Percentiles rank a stretch among this genome's conserved stretches.
phyloP scores from a whole-genome alignment of 2,113 vertebrate species.

The Ceyx cyanopectus region DNA sequence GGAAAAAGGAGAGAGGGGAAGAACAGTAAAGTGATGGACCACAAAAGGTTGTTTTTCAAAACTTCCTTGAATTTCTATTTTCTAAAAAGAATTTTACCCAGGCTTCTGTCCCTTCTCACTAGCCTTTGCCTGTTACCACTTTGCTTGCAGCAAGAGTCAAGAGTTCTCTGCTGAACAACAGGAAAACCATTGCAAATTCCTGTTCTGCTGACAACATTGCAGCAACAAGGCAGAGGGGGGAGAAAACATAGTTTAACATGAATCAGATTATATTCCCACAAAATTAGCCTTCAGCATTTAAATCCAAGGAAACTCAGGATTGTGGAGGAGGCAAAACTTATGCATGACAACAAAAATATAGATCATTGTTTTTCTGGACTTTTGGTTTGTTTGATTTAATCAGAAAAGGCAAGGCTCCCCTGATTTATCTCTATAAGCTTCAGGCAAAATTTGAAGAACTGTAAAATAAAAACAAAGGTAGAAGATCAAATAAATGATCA shows the following conservation, averaged over 20 bases:
- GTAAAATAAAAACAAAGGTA: constrained; percentile 27
- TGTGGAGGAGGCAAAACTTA: background rate
- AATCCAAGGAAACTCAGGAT: background rate
- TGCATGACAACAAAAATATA: background rate
- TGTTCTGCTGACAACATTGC: background rate
- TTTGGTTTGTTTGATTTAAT: background rate
- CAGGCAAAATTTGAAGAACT: constrained; percentile 11
- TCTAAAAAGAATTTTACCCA: background rate
- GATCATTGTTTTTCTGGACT: background rate
- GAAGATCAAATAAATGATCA: constrained; percentile 12
- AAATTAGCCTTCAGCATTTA: background rate
- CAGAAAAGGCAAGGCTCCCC: background rate
- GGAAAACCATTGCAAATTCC: background rate
- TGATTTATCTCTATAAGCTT: background rate
- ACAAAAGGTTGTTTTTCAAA: background rate
- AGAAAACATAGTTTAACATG: background rate
- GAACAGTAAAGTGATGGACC: background rate
- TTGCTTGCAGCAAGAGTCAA: background rate
- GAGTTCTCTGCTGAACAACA: background rate
- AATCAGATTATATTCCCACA: background rate
- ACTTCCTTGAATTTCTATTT: background rate
- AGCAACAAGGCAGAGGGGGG: background rate
- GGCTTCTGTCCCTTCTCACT: background rate
- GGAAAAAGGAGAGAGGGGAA: background rate
- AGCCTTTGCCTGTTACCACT: background rate